A percentile compares a stretch with the other conserved stretches of the same genome.
Evolutionary conservation across 2,888 invertebrate genomes (phyloP).

Genomic region (Glyphotaelius pellucidus): DNA sequence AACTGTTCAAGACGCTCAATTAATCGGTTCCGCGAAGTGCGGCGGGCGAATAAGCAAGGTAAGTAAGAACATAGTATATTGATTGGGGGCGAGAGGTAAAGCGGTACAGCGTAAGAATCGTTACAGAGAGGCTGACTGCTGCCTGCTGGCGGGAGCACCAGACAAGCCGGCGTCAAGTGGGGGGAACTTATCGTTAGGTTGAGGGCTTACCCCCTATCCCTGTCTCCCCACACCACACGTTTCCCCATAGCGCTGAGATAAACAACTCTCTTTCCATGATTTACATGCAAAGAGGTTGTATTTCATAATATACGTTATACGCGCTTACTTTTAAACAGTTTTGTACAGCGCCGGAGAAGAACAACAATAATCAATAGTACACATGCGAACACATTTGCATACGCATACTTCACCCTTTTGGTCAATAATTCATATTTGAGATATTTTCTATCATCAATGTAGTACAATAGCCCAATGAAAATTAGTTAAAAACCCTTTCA

Average conservation of each 20-base stretch:
- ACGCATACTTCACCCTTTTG: no score
- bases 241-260: background rate
- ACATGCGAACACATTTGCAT: no score
- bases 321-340: background rate
- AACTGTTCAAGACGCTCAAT: background rate
- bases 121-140: slow-evolving; percentile 9
- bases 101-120: background rate
- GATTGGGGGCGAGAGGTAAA: background rate
- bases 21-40: background rate
- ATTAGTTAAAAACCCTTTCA: no score
- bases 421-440: no score
- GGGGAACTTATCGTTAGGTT: slow-evolving; percentile 33
- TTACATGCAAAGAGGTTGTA: background rate
- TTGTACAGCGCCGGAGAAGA: background rate
- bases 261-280: background rate
- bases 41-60: background rate
- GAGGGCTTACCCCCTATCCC: background rate
- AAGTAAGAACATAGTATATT: background rate
- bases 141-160: slow-evolving; percentile 3
- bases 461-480: no score
- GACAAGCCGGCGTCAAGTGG: slow-evolving; percentile 42
- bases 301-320: background rate
- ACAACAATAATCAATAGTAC: background rate
- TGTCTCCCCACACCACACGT: background rate
- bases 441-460: no score